Evolutionary conservation across 1,140 invertebrate genomes (phyloP).

Genomic region (Bombus confusus): DNA sequence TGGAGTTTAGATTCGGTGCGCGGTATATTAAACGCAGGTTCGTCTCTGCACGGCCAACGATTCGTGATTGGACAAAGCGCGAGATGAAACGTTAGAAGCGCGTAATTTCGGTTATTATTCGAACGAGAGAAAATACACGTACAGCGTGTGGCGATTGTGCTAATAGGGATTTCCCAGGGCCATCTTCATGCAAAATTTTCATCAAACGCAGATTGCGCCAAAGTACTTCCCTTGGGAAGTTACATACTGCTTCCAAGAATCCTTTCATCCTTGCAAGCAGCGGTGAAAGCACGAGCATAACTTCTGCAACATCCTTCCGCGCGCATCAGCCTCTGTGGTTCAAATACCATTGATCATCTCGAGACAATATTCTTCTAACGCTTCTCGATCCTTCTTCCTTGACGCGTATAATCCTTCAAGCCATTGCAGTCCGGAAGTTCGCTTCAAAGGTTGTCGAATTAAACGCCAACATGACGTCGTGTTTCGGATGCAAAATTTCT

Average conservation of each 20-base stretch:
- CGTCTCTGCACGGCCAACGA: too few relatives aligned
- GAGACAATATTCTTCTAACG: neutral
- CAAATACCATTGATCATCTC: slow-evolving; percentile 3
- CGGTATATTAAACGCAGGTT: too few relatives aligned
- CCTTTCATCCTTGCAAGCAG: neutral
- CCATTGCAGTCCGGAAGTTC: too few relatives aligned
- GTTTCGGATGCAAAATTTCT: too few relatives aligned
- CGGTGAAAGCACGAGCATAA: neutral
- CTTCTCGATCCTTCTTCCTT: neutral
- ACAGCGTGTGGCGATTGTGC: too few relatives aligned
- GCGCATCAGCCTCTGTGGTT: neutral
- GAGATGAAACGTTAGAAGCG: neutral
- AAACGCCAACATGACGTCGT: too few relatives aligned
- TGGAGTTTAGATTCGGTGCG: too few relatives aligned
- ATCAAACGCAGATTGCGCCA: slow-evolving; percentile 2
- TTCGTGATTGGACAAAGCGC: too few relatives aligned
- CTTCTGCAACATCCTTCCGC: neutral
- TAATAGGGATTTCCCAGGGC: neutral
- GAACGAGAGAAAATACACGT: neutral
- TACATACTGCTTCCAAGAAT: neutral
- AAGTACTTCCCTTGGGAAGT: neutral
- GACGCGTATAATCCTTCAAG: too few relatives aligned
- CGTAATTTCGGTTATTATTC: neutral
- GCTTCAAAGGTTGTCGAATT: too few relatives aligned
- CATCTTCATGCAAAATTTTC: neutral